phyloP scores from a whole-genome alignment of 2,113 vertebrate species.

The Urocitellus parryii region DNA sequence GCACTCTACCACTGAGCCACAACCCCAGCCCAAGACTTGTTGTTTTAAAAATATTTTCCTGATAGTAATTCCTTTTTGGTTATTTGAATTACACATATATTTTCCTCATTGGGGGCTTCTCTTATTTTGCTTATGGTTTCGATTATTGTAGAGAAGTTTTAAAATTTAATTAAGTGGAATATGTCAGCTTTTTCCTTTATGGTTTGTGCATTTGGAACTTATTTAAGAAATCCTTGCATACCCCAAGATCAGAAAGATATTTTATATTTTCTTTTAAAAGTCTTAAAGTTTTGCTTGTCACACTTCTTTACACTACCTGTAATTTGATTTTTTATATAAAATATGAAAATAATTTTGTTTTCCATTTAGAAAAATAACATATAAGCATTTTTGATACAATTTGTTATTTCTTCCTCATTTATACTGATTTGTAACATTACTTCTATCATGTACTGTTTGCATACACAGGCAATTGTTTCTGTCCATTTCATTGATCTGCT shows the following conservation, averaged over 20 bases:
- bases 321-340: neutral
- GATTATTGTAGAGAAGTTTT: neutral
- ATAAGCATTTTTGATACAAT: neutral
- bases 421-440: neutral
- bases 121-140: neutral
- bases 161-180: constrained; percentile 12
- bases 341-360: neutral
- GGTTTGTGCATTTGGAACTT: constrained; percentile 12
- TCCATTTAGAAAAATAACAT: neutral
- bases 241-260: neutral
- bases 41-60: neutral
- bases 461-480: neutral
- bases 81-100: neutral
- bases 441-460: neutral
- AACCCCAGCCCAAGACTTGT: neutral
- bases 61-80: neutral
- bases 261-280: neutral
- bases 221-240: constrained; percentile 10
- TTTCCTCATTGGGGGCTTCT: neutral
- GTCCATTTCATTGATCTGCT: neutral
- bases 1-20: no score
- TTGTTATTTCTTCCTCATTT: neutral
- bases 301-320: neutral
- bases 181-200: neutral
- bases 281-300: neutral